Conservation (phyloP, 2,888 invertebrate species). For the Epinotia bilunana region DNA sequence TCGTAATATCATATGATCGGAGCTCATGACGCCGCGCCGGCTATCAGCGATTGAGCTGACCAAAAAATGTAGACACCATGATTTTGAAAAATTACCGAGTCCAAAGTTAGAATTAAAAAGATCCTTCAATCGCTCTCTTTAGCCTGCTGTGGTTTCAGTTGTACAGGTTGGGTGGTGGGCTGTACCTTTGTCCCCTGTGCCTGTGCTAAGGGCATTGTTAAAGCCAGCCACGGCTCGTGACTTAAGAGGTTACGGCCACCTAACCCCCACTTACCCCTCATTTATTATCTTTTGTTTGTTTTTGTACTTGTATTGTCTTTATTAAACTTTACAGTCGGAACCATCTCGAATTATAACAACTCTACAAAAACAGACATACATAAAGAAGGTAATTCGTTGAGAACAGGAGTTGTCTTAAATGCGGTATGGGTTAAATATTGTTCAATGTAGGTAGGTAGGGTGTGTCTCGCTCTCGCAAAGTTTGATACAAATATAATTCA, state of each 20-base stretch:
- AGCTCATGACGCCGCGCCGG: neutral
- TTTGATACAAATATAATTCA: too few relatives aligned
- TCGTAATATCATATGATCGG: neutral
- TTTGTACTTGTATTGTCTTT: constrained; percentile 65
- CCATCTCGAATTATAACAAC: neutral
- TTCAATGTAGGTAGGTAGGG: too few relatives aligned
- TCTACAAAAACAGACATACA: neutral
- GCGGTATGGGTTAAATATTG: too few relatives aligned
- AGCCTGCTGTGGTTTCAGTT: neutral
- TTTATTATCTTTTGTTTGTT: constrained; percentile 73
- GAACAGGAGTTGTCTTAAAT: too few relatives aligned
- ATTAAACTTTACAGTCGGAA: constrained; percentile 40
- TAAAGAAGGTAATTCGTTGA: too few relatives aligned
- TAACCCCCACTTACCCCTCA: constrained; percentile 74
- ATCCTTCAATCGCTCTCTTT: neutral
- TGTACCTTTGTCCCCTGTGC: constrained; percentile 34
- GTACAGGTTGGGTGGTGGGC: neutral
- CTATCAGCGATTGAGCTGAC: neutral
- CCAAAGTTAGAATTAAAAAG: neutral
- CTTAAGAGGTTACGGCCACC: constrained; percentile 75
- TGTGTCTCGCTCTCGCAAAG: too few relatives aligned
- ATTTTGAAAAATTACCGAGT: neutral
- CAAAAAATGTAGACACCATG: neutral
- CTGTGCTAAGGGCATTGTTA: constrained; percentile 36
- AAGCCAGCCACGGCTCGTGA: constrained; percentile 56